Conservation (phyloP, 1,140 invertebrate species). For the Drosophila baimaii region DNA sequence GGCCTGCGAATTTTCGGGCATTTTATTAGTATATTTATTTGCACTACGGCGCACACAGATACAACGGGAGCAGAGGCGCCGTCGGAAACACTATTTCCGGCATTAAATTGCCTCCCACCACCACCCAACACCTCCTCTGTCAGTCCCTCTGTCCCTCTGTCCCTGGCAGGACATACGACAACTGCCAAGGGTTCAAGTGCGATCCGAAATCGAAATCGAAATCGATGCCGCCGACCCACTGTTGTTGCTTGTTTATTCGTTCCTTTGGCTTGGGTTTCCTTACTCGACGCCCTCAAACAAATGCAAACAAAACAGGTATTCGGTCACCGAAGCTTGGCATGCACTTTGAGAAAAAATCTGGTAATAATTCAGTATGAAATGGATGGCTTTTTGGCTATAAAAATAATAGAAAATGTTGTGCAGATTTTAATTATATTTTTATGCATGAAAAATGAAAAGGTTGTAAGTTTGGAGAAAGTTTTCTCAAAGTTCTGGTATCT, state of each 20-base stretch:
- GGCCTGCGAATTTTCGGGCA: constrained; percentile 49
- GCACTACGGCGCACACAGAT: constrained; percentile 28
- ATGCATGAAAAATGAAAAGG: too few relatives aligned
- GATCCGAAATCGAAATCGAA: constrained; percentile 12
- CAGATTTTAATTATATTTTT: too few relatives aligned
- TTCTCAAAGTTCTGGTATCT: too few relatives aligned
- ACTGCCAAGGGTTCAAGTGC: constrained; percentile 18
- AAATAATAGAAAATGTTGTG: too few relatives aligned
- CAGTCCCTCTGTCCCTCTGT: neutral
- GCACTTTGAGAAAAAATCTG: neutral
- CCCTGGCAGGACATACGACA: constrained; percentile 16
- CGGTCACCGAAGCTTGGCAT: neutral
- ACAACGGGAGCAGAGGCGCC: constrained; percentile 17
- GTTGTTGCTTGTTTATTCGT: constrained; percentile 11
- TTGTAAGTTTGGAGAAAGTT: too few relatives aligned
- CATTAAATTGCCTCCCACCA: constrained; percentile 58
- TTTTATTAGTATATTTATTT: constrained; percentile 75
- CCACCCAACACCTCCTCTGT: neutral
- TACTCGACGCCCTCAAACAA: neutral
- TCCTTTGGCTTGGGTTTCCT: constrained; percentile 6
- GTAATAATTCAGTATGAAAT: too few relatives aligned
- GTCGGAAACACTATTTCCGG: constrained; percentile 68
- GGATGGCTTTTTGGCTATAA: too few relatives aligned
- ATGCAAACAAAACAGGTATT: constrained; percentile 22
- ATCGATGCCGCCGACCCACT: neutral